Evolutionary conservation across 2,888 invertebrate genomes (phyloP), one percentile per base, ranked within the genome.

Genomic region (Lasioglossum vierecki): DNA sequence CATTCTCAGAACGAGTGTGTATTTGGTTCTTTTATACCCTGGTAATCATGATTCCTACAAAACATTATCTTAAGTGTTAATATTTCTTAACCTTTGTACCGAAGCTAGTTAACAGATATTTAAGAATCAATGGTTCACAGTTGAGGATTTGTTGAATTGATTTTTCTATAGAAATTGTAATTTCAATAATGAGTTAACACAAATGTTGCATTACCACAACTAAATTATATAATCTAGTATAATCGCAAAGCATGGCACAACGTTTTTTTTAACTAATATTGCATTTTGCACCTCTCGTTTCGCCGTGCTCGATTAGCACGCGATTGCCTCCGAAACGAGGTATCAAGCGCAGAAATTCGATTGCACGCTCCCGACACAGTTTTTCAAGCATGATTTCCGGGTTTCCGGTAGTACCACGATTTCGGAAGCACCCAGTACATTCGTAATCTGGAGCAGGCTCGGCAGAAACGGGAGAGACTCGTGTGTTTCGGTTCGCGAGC

Each of bases 401-500:
- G 63, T 63, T 63, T 63, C 63, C 63, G 63, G 63, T 63, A 5
- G 63, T 2, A 5, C 15, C 63, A 30, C 5, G 26, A 30, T 63
- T 63, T 63, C 30, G 63, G 63, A 30, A 63, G 30, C 63, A 63
- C 60, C 26, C 30, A 13, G 63, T 30, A 63, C 0, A 63, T 30
- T 15, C 18, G 49, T 74, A 57, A 35, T 60, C 66, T 30, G 72
- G n/a, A 49, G 30, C 66, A 35, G 71, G 60, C 41, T 35, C n/a
- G 44, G 39, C 13, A 49, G 49, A 70, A 75, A 75, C 63, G 30
- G 22, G 2, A 39, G 39, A n/a, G 11, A 9, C 70, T n/a, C 78
- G 86, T 68, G 79, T 78, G 85, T 72, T 85, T 85, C 60, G 78
- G 72, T 82, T 66, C 77, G 49, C 79, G 68, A 30, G 86, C 68